Percentiles rank a stretch among this genome's conserved stretches.
These are phyloP conservation scores for Lucinisca nassula DNA, from an alignment of 2,888 invertebrate species.

Conservation along the genomic window DNA sequence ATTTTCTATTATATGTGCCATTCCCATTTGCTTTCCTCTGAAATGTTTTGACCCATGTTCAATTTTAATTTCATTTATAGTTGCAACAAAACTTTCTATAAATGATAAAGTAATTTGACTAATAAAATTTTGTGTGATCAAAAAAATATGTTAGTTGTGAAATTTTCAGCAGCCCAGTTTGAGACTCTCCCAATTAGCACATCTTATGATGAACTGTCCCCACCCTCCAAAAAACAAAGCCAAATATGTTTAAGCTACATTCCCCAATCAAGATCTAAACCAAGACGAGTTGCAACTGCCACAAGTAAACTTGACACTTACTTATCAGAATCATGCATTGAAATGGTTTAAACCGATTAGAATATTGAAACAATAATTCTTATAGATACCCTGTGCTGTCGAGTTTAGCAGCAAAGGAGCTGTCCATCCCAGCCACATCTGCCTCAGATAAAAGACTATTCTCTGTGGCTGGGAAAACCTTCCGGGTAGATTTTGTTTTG, in stretches of 20 bases:
- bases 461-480: conserved; percentile 31
- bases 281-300: not conserved
- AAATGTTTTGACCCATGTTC: no score
- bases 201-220: not conserved
- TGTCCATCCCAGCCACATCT: conserved; percentile 27
- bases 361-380: conserved; percentile 13
- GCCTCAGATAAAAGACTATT: conserved; percentile 38
- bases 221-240: not conserved
- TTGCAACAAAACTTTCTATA: no score
- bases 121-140: no score
- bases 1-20: no score
- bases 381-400: conserved; percentile 17
- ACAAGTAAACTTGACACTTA: conserved; percentile 11
- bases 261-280: not conserved
- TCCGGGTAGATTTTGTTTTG: conserved; percentile 35
- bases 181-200: not conserved
- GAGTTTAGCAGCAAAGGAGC: conserved; percentile 18
- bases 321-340: not conserved
- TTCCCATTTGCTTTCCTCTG: no score
- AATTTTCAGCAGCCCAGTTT: not conserved
- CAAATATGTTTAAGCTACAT: not conserved
- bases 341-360: not conserved
- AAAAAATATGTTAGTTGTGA: not conserved
- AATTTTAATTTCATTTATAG: no score
- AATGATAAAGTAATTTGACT: no score